phyloP scores from a whole-genome alignment of 2,113 vertebrate genomes.

The Oreocharis arfaki region DNA sequence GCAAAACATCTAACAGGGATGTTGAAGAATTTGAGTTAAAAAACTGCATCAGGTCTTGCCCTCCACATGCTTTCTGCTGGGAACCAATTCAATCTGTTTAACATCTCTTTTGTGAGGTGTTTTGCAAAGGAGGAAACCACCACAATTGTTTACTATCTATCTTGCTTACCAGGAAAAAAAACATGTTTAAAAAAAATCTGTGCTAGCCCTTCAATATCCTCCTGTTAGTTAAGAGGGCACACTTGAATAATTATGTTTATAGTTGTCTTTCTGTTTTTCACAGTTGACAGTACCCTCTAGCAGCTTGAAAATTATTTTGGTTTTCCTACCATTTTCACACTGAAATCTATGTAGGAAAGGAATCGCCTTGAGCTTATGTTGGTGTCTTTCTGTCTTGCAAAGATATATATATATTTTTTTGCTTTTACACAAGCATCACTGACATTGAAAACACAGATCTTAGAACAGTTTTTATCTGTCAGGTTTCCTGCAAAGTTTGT shows the following conservation, averaged over 20 bases:
- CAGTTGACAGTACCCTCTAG: neutral
- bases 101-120: neutral
- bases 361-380: neutral
- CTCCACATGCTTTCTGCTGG: neutral
- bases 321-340: neutral
- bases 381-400: neutral
- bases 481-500: neutral
- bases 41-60: neutral
- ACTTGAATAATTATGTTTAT: constrained; percentile 17
- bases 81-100: neutral
- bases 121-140: neutral
- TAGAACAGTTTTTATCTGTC: neutral
- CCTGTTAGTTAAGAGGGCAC: neutral
- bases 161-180: neutral
- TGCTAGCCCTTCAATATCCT: neutral
- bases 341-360: neutral
- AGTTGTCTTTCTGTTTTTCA: neutral
- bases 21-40: neutral
- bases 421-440: neutral
- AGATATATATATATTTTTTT: neutral
- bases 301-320: constrained; percentile 11
- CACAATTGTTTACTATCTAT: neutral
- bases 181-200: neutral
- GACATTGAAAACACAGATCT: neutral
- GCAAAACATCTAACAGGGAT: neutral